phyloP scores from a whole-genome alignment of 2,113 vertebrate species.

The Nothocercus julius region DNA sequence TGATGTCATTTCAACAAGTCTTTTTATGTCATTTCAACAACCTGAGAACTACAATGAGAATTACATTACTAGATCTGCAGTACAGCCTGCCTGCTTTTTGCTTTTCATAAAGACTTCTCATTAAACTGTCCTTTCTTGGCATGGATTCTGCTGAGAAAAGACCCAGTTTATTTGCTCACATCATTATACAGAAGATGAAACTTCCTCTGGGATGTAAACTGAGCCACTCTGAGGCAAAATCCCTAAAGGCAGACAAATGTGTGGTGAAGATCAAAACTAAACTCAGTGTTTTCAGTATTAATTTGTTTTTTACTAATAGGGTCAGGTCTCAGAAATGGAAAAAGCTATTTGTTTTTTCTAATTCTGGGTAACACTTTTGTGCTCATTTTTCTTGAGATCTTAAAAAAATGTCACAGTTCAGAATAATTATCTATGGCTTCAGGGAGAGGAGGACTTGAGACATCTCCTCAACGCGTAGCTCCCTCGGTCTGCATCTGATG shows the following conservation, averaged over 20 bases:
- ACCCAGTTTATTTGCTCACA: background rate
- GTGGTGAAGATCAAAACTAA: background rate
- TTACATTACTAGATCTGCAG: conserved; percentile 56
- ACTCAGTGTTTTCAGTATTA: background rate
- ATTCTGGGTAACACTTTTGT: background rate
- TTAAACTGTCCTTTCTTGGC: background rate
- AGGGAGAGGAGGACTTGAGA: background rate
- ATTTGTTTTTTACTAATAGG: background rate
- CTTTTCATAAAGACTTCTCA: background rate
- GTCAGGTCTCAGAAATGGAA: background rate
- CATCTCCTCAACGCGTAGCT: background rate
- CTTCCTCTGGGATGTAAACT: background rate
- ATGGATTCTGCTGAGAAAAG: background rate
- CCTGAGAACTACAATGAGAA: conserved; percentile 55
- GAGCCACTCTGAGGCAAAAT: background rate
- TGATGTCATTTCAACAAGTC: conserved; percentile 21
- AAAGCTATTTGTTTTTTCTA: background rate
- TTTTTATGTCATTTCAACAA: conserved; percentile 9
- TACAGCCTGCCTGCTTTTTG: background rate
- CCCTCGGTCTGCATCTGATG: background rate
- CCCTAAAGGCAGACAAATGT: background rate
- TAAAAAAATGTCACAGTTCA: background rate
- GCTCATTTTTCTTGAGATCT: background rate
- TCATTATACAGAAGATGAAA: background rate
- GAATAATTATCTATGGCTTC: background rate